Percentiles rank a stretch among this genome's conserved stretches.
Evolutionary conservation across 1,140 invertebrate species (phyloP).

Genomic region (Drosophila teissieri): DNA sequence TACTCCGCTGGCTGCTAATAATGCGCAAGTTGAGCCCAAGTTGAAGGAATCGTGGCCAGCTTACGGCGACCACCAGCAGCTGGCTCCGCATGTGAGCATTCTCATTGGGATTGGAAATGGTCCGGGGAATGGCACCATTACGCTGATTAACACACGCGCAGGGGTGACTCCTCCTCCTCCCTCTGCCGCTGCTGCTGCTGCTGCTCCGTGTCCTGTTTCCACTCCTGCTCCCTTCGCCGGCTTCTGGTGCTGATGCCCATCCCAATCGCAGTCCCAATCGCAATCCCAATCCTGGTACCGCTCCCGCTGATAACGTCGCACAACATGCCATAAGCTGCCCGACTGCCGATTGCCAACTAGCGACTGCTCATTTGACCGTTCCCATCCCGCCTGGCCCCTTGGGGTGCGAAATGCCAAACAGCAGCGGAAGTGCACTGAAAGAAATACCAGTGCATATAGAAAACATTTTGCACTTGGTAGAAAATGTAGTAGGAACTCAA

Average conservation of each 20-base stretch:
- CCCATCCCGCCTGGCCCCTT: slow-evolving; percentile 43
- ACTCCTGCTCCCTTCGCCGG: neutral
- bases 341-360: slow-evolving; percentile 50
- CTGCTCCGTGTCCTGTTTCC: slow-evolving; percentile 9
- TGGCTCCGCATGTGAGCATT: slow-evolving; percentile 42
- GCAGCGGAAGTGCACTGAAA: slow-evolving; percentile 16
- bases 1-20: slow-evolving; percentile 67
- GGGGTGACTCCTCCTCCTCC: slow-evolving; percentile 52
- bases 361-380: slow-evolving; percentile 73
- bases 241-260: slow-evolving; percentile 18
- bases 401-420: slow-evolving; percentile 56
- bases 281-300: slow-evolving; percentile 4
- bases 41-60: slow-evolving; percentile 67
- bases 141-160: slow-evolving; percentile 83
- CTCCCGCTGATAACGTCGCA: slow-evolving; percentile 75
- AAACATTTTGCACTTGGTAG: neutral
- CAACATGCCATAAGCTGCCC: slow-evolving; percentile 79
- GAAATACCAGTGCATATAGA: neutral
- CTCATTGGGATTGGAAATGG: slow-evolving; percentile 14
- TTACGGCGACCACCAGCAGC: slow-evolving; percentile 65
- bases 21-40: slow-evolving; percentile 66
- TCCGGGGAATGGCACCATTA: slow-evolving; percentile 73
- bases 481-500: too few relatives aligned
- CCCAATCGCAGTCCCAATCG: neutral
- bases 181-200: neutral